Percentiles rank a stretch among this genome's conserved stretches.
Evolutionary conservation across 2,113 vertebrate species (phyloP).

Genomic region (Neodontobutis hainanensis): DNA sequence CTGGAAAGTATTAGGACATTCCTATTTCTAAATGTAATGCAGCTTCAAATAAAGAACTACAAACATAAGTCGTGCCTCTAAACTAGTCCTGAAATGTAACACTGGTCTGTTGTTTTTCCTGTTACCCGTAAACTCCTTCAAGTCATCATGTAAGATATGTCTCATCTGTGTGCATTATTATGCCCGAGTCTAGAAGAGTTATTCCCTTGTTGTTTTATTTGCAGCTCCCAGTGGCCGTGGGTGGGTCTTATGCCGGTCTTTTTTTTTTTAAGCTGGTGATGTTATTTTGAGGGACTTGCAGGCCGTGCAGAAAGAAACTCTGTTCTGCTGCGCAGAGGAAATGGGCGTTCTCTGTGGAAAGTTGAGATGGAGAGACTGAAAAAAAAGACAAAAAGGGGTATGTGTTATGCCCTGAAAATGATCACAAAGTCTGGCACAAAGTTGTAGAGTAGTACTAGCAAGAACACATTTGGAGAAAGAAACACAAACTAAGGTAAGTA

Average conservation of each 20-base stretch:
- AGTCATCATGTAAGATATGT: constrained; percentile 36
- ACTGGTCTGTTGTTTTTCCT: constrained; percentile 20
- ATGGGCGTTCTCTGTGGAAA: constrained; percentile 72
- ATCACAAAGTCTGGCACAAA: constrained; percentile 50
- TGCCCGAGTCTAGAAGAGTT: not conserved
- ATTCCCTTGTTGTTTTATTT: constrained; percentile 23
- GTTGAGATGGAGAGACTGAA: constrained; percentile 58
- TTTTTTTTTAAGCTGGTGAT: constrained; percentile 55
- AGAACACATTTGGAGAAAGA: constrained; percentile 31
- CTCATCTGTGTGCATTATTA: constrained; percentile 35
- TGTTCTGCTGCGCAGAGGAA: constrained; percentile 72
- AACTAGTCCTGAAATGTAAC: no score
- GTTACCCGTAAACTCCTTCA: constrained; percentile 19
- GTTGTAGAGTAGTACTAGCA: constrained; percentile 19
- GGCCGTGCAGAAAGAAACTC: constrained; percentile 65
- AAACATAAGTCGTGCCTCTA: no score
- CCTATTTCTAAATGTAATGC: no score
- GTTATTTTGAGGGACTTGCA: constrained; percentile 44
- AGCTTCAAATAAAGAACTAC: no score
- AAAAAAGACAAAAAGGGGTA: constrained; percentile 55
- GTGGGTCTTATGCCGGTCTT: constrained; percentile 65
- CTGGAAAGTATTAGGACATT: no score
- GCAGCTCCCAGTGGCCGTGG: constrained; percentile 49
- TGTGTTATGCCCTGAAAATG: constrained; percentile 47
- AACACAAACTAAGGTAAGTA: constrained; percentile 40